Evolutionary conservation across 2,797 vertebrate genomes (phyloP).

Genomic region (Pyrocephalus nanus): DNA sequence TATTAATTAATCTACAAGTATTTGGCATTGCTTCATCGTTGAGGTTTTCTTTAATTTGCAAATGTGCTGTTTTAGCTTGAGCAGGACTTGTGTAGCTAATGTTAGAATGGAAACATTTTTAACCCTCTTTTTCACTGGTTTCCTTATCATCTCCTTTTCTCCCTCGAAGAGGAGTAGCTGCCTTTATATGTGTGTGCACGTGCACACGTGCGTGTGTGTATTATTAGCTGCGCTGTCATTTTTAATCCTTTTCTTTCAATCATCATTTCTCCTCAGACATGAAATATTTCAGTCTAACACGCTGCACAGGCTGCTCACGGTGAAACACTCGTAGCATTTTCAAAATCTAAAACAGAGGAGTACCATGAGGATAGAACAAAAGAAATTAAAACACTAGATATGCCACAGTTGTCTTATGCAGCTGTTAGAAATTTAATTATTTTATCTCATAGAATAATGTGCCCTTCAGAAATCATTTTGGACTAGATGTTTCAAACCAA

Average conservation of each 20-base stretch:
- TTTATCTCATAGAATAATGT: constrained; percentile 87
- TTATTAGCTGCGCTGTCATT: constrained; percentile 74
- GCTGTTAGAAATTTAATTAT: constrained; percentile 87
- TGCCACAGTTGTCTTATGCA: constrained; percentile 81
- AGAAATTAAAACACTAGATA: constrained; percentile 82
- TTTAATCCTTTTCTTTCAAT: constrained; percentile 78
- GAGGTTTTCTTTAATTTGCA: constrained; percentile 69
- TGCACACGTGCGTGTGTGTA: constrained; percentile 57
- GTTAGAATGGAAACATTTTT: constrained; percentile 64
- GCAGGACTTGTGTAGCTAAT: constrained; percentile 40
- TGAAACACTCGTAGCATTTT: constrained; percentile 73
- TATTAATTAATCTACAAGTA: constrained; percentile 71
- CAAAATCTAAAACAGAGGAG: constrained; percentile 74
- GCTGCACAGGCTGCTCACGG: constrained; percentile 69
- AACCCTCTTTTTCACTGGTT: constrained; percentile 52
- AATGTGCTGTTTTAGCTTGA: constrained; percentile 57
- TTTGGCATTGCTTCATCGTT: constrained; percentile 58
- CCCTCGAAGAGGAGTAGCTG: constrained; percentile 29
- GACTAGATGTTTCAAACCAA: constrained; percentile 87
- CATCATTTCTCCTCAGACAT: constrained; percentile 75
- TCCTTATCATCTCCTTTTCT: constrained; percentile 28
- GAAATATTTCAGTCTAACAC: constrained; percentile 76
- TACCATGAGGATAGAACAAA: constrained; percentile 82
- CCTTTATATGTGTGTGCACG: constrained; percentile 34
- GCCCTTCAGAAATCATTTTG: constrained; percentile 88